Evolutionary conservation across 2,797 vertebrate genomes (phyloP).

Genomic region (Gallirallus australis): DNA sequence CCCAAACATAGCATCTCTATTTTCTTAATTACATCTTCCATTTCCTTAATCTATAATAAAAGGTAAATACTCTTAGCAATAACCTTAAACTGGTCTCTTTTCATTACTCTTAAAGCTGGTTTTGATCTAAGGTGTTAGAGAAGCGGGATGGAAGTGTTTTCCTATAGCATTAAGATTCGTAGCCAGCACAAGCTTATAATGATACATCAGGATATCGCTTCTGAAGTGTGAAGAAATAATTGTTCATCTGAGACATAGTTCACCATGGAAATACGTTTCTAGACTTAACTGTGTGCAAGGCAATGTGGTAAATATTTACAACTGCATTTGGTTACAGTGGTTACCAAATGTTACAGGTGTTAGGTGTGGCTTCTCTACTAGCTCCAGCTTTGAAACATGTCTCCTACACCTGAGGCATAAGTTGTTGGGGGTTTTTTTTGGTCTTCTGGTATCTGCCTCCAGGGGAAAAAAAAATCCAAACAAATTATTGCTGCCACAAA

Average conservation of each 20-base stretch:
- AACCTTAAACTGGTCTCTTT: background rate
- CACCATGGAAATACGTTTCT: background rate
- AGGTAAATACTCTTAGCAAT: background rate
- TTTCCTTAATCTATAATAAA: background rate
- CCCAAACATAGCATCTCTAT: background rate
- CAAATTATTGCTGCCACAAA: background rate
- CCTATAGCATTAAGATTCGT: background rate
- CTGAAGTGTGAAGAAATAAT: background rate
- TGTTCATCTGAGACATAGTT: background rate
- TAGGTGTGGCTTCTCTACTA: background rate
- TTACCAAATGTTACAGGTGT: background rate
- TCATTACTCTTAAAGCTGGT: background rate
- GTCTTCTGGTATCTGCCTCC: background rate
- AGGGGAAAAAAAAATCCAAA: background rate
- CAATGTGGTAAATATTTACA: background rate
- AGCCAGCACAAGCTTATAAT: background rate
- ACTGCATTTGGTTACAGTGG: background rate
- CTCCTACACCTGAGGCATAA: background rate
- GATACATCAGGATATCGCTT: background rate
- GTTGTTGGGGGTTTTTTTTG: background rate
- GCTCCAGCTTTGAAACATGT: background rate
- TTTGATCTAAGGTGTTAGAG: background rate
- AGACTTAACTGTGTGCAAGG: background rate
- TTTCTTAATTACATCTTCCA: background rate
- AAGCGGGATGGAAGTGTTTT: background rate